These are phyloP conservation scores for Heliconius hermathena DNA, from an alignment of 1,140 invertebrate genomes.

Conservation along the genomic window DNA sequence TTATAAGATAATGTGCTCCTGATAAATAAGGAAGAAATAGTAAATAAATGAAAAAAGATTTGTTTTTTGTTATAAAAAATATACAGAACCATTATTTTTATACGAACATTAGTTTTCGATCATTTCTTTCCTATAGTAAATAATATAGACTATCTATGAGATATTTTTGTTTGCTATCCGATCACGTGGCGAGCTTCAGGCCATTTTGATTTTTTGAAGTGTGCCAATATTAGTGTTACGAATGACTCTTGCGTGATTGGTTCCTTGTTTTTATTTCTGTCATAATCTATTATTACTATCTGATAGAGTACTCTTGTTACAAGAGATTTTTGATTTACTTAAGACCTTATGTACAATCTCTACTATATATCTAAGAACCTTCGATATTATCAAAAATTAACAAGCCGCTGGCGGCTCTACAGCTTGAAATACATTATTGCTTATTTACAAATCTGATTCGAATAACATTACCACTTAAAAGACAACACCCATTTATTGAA, in stretches of 20 bases:
- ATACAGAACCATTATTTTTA: background rate
- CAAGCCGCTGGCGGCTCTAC: too few species aligned
- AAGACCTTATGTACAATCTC: background rate
- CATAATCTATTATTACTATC: conserved; percentile 17
- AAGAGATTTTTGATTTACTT: background rate
- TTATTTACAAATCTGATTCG: too few species aligned
- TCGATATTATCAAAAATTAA: too few species aligned
- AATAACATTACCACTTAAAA: too few species aligned
- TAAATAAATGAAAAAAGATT: background rate
- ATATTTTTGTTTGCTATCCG: conserved; percentile 57
- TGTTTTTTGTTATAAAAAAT: background rate
- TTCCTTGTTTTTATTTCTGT: conserved; percentile 5
- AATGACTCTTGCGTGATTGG: conserved; percentile 27
- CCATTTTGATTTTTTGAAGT: conserved; percentile 40
- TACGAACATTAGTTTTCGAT: background rate
- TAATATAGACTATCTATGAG: conserved; percentile 64
- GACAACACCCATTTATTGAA: too few species aligned
- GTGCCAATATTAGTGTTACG: conserved; percentile 40
- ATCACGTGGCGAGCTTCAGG: conserved; percentile 47
- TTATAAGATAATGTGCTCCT: too few species aligned
- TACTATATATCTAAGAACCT: too few species aligned
- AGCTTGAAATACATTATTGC: too few species aligned
- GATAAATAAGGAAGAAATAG: background rate
- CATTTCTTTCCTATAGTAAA: conserved; percentile 69
- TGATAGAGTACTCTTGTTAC: background rate